Evolutionary conservation across 2,797 vertebrate species (phyloP).

Genomic region (Eulemur rubriventer): DNA sequence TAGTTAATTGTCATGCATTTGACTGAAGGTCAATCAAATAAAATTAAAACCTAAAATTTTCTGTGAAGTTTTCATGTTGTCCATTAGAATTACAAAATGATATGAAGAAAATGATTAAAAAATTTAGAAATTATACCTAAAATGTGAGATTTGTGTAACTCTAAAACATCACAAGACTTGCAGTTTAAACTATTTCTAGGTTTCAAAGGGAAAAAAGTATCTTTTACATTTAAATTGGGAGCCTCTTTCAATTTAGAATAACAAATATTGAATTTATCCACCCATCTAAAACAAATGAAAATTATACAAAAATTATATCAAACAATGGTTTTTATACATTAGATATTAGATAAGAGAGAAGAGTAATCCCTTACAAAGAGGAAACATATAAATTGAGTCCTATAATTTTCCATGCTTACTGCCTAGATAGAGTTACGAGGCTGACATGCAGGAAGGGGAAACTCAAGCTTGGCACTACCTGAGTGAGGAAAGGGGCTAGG

Average conservation of each 20-base stretch:
- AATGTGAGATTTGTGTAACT: neutral
- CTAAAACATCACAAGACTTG: neutral
- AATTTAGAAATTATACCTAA: neutral
- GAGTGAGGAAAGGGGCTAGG: neutral
- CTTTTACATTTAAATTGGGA: neutral
- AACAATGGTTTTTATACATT: neutral
- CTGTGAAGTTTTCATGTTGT: neutral
- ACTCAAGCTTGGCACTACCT: neutral
- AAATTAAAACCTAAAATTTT: neutral
- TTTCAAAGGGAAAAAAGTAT: neutral
- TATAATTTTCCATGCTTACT: neutral
- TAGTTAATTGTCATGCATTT: neutral
- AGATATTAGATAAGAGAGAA: neutral
- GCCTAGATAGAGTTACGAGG: neutral
- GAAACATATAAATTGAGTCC: neutral
- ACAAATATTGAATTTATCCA: neutral
- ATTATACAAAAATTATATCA: neutral
- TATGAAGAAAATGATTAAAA: neutral
- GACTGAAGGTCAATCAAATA: neutral
- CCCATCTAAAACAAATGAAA: neutral
- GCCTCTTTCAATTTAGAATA: neutral
- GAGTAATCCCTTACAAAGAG: neutral
- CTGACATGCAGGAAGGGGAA: neutral
- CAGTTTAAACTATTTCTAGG: neutral
- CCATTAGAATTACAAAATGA: neutral